Evolutionary conservation across 2,797 vertebrate genomes (phyloP), one percentile per base, ranked within the genome.

Genomic region (Valencia hispanica): DNA sequence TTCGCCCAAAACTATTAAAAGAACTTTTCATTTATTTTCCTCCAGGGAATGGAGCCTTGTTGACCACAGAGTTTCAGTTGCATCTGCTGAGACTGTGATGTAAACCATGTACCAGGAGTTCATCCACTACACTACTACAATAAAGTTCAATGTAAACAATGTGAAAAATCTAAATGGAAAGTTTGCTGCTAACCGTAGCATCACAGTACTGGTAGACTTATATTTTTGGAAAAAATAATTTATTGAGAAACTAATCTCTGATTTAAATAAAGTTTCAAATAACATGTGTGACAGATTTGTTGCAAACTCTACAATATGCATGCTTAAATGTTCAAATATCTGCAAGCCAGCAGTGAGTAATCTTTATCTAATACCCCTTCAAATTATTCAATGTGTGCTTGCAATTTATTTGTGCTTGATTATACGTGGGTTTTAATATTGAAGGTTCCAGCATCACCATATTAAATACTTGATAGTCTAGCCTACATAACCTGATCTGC

Each of bases 1-100:
- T 79, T 83, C 73, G 73, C 76, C 48, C 63, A 80, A 83, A 79
- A 55, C 61, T 41, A 34, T 25, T 53, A 73, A 77, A 70, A 14
- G 50, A 51, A 68, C 65, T 48, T 74, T 43, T 81, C 27, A 2
- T 63, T 47, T 72, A 27, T n/a, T 59, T 50, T 51, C 30, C 27
- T 10, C 5, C 11, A 9, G 36, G 75, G 22, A 57, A 59, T 71
- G 3, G 0, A 82, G 63, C 34, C 59, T 68, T 74, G 73, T 36
- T 47, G 43, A 39, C 30, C 27, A 47, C 47, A 79, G 69, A 51
- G 34, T 48, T 71, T 79, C 66, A n/a, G 41, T 45, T 70, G n/a
- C 48, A 72, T 76, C 59, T 71, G 41, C 48, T 30, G 43, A 68
- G 39, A 34, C 25, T 74, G 76, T 48, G 18, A 70, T 17, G 51